Evolutionary conservation across 2,797 vertebrate species (phyloP).

Genomic region (Chelon labrosus): DNA sequence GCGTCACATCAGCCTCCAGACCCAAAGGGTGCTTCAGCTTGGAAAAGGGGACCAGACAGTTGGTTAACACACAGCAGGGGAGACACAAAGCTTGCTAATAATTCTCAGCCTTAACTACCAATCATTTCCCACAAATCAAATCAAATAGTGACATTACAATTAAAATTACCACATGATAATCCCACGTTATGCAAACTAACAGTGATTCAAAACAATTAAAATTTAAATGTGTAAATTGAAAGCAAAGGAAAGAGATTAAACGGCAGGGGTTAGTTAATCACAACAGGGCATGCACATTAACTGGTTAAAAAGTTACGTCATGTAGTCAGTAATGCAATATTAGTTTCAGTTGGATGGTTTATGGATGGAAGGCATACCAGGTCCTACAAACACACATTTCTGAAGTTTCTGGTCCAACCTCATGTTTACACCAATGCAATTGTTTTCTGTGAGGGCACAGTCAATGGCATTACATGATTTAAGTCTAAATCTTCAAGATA

Average conservation of each 20-base stretch:
- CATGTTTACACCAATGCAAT: slow-evolving; percentile 53
- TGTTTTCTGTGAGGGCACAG: slow-evolving; percentile 44
- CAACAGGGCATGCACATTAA: slow-evolving; percentile 84
- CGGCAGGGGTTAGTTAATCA: slow-evolving; percentile 82
- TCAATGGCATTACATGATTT: slow-evolving; percentile 19
- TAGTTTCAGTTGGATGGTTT: slow-evolving; percentile 83
- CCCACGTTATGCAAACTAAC: slow-evolving; percentile 57
- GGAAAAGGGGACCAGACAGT: slow-evolving; percentile 92
- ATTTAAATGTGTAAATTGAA: slow-evolving; percentile 70
- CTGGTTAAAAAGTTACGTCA: slow-evolving; percentile 81
- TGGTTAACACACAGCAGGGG: slow-evolving; percentile 90
- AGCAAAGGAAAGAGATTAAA: slow-evolving; percentile 78
- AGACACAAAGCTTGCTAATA: slow-evolving; percentile 80
- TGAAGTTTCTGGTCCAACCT: slow-evolving; percentile 58
- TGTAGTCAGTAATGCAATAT: slow-evolving; percentile 83
- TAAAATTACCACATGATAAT: slow-evolving; percentile 53
- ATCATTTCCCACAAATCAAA: slow-evolving; percentile 45
- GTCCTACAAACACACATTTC: slow-evolving; percentile 67
- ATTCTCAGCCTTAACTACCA: slow-evolving; percentile 65
- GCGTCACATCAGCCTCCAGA: slow-evolving; percentile 87
- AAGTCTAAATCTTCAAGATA: slow-evolving; percentile 15
- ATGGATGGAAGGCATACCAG: slow-evolving; percentile 76
- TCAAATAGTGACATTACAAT: slow-evolving; percentile 57
- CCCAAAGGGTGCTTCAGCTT: slow-evolving; percentile 90
- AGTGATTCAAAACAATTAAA: slow-evolving; percentile 65